Conservation (phyloP, 23 tunicate genomes). For the Oikopleura dioica region DNA sequence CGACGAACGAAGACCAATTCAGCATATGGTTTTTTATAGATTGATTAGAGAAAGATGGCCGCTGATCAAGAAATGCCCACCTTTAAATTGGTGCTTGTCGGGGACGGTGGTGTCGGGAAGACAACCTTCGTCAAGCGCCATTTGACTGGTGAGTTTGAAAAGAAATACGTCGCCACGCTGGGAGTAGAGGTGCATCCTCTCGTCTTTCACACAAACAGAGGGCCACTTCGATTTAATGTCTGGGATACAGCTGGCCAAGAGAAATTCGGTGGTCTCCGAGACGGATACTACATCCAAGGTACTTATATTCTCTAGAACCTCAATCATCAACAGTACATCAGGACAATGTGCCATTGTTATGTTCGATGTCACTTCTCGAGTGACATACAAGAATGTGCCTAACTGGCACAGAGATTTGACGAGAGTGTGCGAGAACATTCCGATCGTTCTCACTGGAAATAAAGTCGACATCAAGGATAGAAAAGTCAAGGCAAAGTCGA, state of each 20-base stretch:
- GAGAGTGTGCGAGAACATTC: slow-evolving; percentile 70
- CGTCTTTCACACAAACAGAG: slow-evolving; percentile 54
- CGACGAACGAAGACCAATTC: too few relatives aligned
- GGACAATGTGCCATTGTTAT: slow-evolving; percentile 75
- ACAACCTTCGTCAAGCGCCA: slow-evolving; percentile 92
- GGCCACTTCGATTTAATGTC: slow-evolving; percentile 46
- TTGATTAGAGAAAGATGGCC: too few relatives aligned
- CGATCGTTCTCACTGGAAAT: slow-evolving; percentile 84
- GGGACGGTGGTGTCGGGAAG: slow-evolving; percentile 99
- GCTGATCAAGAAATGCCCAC: slow-evolving; percentile 25
- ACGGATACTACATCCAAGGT: slow-evolving; percentile 90
- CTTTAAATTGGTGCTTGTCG: slow-evolving; percentile 81
- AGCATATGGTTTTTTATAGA: too few relatives aligned
- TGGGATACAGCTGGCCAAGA: slow-evolving; percentile 99
- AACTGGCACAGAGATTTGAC: slow-evolving; percentile 94
- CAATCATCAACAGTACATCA: too few relatives aligned
- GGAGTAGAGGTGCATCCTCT: slow-evolving; percentile 97
- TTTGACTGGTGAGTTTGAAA: slow-evolving; percentile 93
- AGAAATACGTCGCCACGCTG: slow-evolving; percentile 88
- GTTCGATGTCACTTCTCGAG: slow-evolving; percentile 96
- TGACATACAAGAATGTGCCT: slow-evolving; percentile 90
- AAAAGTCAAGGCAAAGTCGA: slow-evolving; percentile 89
- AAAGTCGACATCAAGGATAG: slow-evolving; percentile 96
- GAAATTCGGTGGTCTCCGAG: slow-evolving; percentile 89
- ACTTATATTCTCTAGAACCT: too few relatives aligned